Evolutionary conservation across 2,113 vertebrate species (phyloP), one percentile per base, ranked within the genome.

Genomic region (Anas platyrhynchos): DNA sequence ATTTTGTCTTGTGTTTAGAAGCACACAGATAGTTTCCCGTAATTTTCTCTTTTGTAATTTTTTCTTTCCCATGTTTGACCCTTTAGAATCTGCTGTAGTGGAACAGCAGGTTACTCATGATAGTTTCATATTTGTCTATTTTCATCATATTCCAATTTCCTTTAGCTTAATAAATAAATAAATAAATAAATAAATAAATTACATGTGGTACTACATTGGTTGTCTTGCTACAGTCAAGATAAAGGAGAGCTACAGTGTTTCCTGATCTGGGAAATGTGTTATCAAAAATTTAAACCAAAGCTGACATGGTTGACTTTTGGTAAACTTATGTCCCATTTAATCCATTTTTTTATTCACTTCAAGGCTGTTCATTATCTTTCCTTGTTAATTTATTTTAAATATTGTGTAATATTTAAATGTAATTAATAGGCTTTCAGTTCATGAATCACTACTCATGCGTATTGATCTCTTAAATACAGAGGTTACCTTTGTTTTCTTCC

Each of bases 261-360:
- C 11, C 29, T 88, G n/a, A 31, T 77, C 31, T 86, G 22, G 10
- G 31, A 69, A 93, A 88, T 48, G 5, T 6, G 18, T 22, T 73
- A 56, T 79, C 3, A 76, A 73, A 77, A 93, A 58, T 27, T 21
- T 34, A 52, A 83, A 93, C 48, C 68, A 80, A 69, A 77, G 22
- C 25, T 82, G 66, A 3, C 16, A 26, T 13, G 17, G 16, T 11
- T 74, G 25, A 55, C 58, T 83, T 76, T 18, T 59, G 72, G 18
- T 81, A n/a, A 90, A 66, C 4, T 76, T 41, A 10, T 27, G 5
- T 58, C 41, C 6, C 26, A 21, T 85, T 69, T 91, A 73, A n/a
- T 66, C 56, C 34, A 62, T 58, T 93, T 93, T 92, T 90, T 59
- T 16, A n/a, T 89, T 89, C 91, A 59, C 8, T 38, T 91, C 48